Conservation (phyloP, 2,888 invertebrate genomes). For the Luperina testacea region DNA sequence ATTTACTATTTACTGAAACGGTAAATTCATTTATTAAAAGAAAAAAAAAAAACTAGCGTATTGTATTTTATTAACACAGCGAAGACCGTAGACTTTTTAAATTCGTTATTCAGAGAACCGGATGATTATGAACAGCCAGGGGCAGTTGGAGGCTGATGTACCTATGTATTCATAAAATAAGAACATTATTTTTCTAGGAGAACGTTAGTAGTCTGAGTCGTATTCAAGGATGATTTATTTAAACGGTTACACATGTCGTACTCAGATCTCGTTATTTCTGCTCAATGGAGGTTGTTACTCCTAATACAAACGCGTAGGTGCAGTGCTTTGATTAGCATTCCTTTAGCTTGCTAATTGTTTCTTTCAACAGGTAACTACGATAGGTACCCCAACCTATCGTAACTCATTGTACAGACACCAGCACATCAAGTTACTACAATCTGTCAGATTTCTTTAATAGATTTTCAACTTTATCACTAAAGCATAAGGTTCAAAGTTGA, state of each 20-base stretch:
- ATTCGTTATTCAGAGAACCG: constrained; percentile 30
- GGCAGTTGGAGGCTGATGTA: constrained; percentile 35
- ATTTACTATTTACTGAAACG: background rate
- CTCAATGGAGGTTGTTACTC: constrained; percentile 16
- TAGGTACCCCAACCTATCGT: too few species aligned
- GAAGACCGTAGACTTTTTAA: constrained; percentile 21
- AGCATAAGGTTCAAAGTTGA: too few species aligned
- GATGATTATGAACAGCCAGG: constrained; percentile 51
- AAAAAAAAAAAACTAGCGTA: background rate
- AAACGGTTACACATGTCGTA: constrained; percentile 26
- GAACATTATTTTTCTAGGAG: constrained; percentile 36
- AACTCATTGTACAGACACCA: too few species aligned
- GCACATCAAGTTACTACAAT: too few species aligned
- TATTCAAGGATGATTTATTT: constrained; percentile 37
- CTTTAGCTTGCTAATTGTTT: constrained; percentile 5
- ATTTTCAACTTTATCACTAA: too few species aligned
- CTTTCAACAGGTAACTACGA: background rate
- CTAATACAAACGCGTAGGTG: background rate
- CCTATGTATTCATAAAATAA: constrained; percentile 39
- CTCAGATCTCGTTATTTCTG: constrained; percentile 22
- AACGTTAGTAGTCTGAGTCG: constrained; percentile 16
- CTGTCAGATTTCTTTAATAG: too few species aligned
- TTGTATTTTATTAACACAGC: constrained; percentile 28
- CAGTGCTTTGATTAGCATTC: constrained; percentile 14
- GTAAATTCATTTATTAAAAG: constrained; percentile 5